phyloP scores from a whole-genome alignment of 2,113 vertebrate species.

The Beaufortia kweichowensis region DNA sequence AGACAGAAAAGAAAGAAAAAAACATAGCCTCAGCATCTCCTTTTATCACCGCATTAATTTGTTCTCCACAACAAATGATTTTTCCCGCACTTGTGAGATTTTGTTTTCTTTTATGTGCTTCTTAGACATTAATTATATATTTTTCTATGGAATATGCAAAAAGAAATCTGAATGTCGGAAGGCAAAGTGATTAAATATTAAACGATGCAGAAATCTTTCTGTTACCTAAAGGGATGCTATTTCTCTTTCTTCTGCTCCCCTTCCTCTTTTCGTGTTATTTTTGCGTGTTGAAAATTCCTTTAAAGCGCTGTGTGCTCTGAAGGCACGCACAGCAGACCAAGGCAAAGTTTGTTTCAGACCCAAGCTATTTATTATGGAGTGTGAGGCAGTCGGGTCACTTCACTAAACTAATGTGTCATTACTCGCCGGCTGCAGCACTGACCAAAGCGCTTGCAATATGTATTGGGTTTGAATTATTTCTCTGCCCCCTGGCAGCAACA shows the following conservation, averaged over 20 bases:
- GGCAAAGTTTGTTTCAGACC: slow-evolving; percentile 57
- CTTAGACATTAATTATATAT: slow-evolving; percentile 79
- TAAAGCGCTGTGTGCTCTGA: slow-evolving; percentile 69
- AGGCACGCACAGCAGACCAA: slow-evolving; percentile 64
- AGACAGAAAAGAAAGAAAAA: slow-evolving; percentile 46
- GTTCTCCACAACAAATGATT: slow-evolving; percentile 74
- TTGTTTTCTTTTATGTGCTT: slow-evolving; percentile 75
- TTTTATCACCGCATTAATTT: slow-evolving; percentile 72
- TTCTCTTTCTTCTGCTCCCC: slow-evolving; percentile 65
- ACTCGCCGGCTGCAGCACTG: slow-evolving; percentile 67
- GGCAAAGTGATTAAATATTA: slow-evolving; percentile 81
- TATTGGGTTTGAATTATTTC: slow-evolving; percentile 80
- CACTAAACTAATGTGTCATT: slow-evolving; percentile 79
- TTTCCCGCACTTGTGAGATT: slow-evolving; percentile 68
- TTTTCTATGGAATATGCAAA: slow-evolving; percentile 80
- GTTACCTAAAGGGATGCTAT: slow-evolving; percentile 79
- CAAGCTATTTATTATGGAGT: slow-evolving; percentile 75
- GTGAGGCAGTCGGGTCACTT: slow-evolving; percentile 76
- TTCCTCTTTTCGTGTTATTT: slow-evolving; percentile 46
- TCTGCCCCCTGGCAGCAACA: slow-evolving; percentile 69
- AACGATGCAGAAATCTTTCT: slow-evolving; percentile 80
- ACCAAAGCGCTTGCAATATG: slow-evolving; percentile 77
- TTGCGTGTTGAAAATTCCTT: slow-evolving; percentile 68
- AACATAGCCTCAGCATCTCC: slow-evolving; percentile 68
- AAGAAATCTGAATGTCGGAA: slow-evolving; percentile 71